Evolutionary conservation across 2,113 vertebrate genomes (phyloP), one percentile per base, ranked within the genome.

Genomic region (Agelaius phoeniceus): DNA sequence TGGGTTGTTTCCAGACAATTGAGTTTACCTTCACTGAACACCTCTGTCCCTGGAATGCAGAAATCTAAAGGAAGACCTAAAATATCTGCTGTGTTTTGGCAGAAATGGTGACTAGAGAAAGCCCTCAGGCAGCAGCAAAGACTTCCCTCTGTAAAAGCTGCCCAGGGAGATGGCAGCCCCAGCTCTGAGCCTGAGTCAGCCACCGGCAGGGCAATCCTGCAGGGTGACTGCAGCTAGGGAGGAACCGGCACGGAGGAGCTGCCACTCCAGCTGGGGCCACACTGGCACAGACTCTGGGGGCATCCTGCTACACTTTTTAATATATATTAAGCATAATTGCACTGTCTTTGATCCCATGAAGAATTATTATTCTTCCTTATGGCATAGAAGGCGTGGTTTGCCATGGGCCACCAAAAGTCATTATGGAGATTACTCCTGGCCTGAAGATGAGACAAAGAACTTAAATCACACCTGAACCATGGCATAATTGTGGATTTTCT

Each of bases 221-320:
- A 52, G 30, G 27, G n/a, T 13, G 51, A 46, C 11, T 4, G 5
- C 41, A 69, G 6, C 35, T 0, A 5, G 23, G 12, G 73, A 61
- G 76, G 44, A 95, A 27, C 13, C 48, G 41, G 52, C 57, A n/a
- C 9, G 0, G 26, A 74, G 22, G 31, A 82, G 8, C 21, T 46
- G 39, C 52, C 7, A 4, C 44, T 72, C 31, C 26, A 73, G 24
- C 49, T 48, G 1, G 0, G 55, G n/a, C 52, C 49, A 73, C 1
- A 0, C 33, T 52, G 54, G 10, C 1, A 9, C 35, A 75, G 30
- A 26, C 33, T 37, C 37, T 4, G 0, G 31, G n/a, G n/a, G 63
- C 26, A 84, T 33, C 43, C 31, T 33, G 16, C 17, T 48, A 44
- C 15, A 19, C 2, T 2, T 62, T 22, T 69, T 33, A 54, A 23